Evolutionary conservation across 2,888 invertebrate genomes (phyloP), one percentile per base, ranked within the genome.

Genomic region (Choristoneura rosaceana): DNA sequence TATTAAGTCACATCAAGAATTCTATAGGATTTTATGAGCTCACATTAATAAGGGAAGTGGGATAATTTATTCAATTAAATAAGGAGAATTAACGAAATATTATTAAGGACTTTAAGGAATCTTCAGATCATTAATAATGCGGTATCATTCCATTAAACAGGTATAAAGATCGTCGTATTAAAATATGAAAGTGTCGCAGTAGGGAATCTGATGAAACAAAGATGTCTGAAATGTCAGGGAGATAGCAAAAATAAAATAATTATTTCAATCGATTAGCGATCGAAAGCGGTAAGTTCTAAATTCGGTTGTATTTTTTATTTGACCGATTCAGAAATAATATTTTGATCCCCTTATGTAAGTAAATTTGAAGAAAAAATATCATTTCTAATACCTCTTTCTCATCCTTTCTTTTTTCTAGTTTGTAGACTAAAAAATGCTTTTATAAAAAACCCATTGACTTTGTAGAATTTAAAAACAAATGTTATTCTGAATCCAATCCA

Each of bases 31-130:
- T 64, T 64, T 63, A 73, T 64, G 43, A 73, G 69, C 50, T 68
- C 68, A 60, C 71, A 69, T 73, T 73, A 69, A 73, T 73, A 73
- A 71, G 64, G 62, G 64, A 73, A 69, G 64, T 34, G 69, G 17
- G 64, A 73, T 73, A 73, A 73, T 73, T 73, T 73, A 73, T 73
- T 73, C 73, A 63, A 69, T 73, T 73, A 73, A 68, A 59, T 52
- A 63, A 43, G 68, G 47, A 45, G 69, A 69, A 73, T 73, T 73
- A 73, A 69, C 67, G 69, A 47, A 64, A 64, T 66, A 55, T 66
- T 71, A 67, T 14, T 34, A 17, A 58, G 50, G 69, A 52, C 55
- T 59, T 66, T 34, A n/a, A 50, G 71, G 52, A 66, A 63, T 62
- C 59, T 45, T 64, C 15, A 34, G 50, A 60, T 73, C 59, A 69